Percentiles rank a stretch among this genome's conserved stretches.
phyloP scores from a whole-genome alignment of 30 jellyfish, hydroid and myxozoan genomes.

The Hydra vulgaris region DNA sequence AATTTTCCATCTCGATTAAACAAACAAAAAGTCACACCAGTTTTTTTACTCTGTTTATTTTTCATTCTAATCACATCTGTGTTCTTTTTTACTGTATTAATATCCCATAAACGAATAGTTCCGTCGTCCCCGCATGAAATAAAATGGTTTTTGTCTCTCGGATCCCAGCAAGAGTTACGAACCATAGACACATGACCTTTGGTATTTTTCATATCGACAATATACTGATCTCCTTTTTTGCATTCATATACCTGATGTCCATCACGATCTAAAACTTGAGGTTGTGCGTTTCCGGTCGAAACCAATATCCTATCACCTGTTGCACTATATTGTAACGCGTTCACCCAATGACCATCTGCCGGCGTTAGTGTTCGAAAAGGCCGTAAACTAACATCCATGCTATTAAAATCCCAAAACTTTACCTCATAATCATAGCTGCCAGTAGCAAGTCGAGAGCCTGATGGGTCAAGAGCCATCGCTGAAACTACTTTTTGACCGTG shows the following conservation, averaged over 20 bases:
- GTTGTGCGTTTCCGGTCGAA: constrained; percentile 86
- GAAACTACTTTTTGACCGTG: constrained; percentile 82
- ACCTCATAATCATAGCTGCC: constrained; percentile 93
- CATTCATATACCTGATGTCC: constrained; percentile 92
- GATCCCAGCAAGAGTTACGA: constrained; percentile 88
- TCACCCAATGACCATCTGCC: constrained; percentile 71
- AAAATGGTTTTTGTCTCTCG: constrained; percentile 44
- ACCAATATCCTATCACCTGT: constrained; percentile 76
- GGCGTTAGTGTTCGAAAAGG: constrained; percentile 73
- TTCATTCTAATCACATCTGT: constrained; percentile 57
- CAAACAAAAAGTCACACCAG: constrained; percentile 66
- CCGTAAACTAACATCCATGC: constrained; percentile 68
- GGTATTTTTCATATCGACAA: constrained; percentile 89
- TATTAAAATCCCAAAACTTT: constrained; percentile 85
- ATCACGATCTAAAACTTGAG: constrained; percentile 89
- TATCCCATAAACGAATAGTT: constrained; percentile 92
- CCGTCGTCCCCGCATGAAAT: constrained; percentile 82
- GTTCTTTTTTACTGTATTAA: constrained; percentile 58
- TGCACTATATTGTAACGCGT: constrained; percentile 62
- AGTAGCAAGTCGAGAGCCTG: constrained; percentile 80
- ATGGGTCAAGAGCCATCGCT: constrained; percentile 87
- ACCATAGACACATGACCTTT: constrained; percentile 91
- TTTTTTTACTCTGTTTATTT: constrained; percentile 63
- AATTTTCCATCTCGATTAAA: constrained; percentile 71
- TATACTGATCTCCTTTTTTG: constrained; percentile 88